Conservation (phyloP, 2,113 vertebrate genomes). For the Pardalotus punctatus region DNA sequence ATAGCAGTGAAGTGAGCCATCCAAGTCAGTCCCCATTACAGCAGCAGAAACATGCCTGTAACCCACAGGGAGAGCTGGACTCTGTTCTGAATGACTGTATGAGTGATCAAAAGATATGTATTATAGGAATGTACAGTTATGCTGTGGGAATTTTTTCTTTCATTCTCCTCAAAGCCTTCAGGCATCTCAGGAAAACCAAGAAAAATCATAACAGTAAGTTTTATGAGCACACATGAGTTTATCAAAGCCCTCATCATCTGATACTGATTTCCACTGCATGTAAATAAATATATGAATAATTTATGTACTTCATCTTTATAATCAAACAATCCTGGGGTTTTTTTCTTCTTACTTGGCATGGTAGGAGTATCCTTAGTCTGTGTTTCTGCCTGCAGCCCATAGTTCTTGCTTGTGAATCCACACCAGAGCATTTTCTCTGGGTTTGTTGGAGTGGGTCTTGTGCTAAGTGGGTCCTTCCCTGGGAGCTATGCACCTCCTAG, state of each 20-base stretch:
- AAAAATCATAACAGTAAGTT: not conserved
- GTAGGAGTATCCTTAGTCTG: not conserved
- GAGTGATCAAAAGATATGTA: conserved; percentile 3
- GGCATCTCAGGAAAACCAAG: not conserved
- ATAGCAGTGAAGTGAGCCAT: not conserved
- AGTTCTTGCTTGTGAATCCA: not conserved
- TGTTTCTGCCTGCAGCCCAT: not conserved
- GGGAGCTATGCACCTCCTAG: not conserved
- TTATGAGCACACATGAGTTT: not conserved
- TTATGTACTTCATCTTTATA: not conserved
- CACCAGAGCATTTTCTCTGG: not conserved
- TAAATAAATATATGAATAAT: conserved; percentile 17
- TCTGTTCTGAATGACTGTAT: not conserved
- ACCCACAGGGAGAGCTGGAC: not conserved
- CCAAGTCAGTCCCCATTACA: not conserved
- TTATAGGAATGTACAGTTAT: not conserved
- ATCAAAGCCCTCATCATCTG: not conserved
- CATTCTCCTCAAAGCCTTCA: conserved; percentile 24
- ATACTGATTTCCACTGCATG: not conserved
- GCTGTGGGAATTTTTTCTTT: conserved; percentile 13
- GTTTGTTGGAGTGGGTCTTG: not conserved
- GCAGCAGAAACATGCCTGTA: not conserved
- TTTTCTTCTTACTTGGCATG: not conserved
- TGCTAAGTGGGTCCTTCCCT: not conserved
- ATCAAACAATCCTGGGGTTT: not conserved